Evolutionary conservation across 1,140 invertebrate genomes (phyloP).

Genomic region (Drosophila sp.): DNA sequence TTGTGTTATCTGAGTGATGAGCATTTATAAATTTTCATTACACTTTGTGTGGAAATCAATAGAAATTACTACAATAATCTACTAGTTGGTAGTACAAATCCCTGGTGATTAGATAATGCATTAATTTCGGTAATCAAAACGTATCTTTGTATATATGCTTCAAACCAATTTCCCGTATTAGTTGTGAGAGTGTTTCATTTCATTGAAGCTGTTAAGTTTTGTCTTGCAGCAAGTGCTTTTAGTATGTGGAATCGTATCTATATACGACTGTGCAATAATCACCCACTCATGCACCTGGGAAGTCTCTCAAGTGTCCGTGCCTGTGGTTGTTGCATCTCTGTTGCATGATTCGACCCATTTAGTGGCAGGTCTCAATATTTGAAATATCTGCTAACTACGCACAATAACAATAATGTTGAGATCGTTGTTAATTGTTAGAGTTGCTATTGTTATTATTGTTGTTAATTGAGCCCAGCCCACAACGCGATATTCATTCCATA

Average conservation of each 20-base stretch:
- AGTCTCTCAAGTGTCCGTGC: slow-evolving; percentile 31
- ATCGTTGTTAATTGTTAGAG: slow-evolving; percentile 33
- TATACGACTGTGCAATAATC: slow-evolving; percentile 6
- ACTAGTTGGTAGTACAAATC: neutral
- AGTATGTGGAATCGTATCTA: slow-evolving; percentile 1
- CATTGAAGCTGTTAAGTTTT: neutral
- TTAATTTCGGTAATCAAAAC: neutral
- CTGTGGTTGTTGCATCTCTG: slow-evolving; percentile 9
- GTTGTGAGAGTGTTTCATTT: slow-evolving; percentile 9
- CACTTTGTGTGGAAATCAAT: too few species aligned
- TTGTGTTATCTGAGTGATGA: too few species aligned
- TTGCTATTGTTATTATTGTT: slow-evolving; percentile 22
- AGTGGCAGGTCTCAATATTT: slow-evolving; percentile 30
- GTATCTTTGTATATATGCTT: neutral
- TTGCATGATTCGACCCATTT: slow-evolving; percentile 48
- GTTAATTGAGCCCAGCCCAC: slow-evolving; percentile 42
- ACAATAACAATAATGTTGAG: slow-evolving; percentile 44
- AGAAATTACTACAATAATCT: neutral
- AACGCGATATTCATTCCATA: slow-evolving; percentile 48
- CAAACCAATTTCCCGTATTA: neutral
- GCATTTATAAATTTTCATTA: too few species aligned
- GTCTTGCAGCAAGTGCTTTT: neutral
- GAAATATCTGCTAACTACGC: slow-evolving; percentile 33
- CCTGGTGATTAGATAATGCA: neutral
- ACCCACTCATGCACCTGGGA: slow-evolving; percentile 15